These are phyloP conservation scores for Colletes gigas DNA, from an alignment of 1,140 invertebrate genomes.

Conservation along the genomic window DNA sequence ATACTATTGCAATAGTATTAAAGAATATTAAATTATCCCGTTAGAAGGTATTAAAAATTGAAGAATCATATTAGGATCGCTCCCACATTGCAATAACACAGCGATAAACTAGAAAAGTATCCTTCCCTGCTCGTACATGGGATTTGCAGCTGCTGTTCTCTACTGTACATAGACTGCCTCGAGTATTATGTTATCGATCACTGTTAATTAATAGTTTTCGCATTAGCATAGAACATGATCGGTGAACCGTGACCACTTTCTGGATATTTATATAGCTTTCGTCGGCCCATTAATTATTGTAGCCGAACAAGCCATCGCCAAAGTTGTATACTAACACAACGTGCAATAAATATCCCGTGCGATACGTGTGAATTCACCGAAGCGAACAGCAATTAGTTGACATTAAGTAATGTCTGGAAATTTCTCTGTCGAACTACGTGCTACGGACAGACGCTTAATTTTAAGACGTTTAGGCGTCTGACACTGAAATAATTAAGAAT, in stretches of 20 bases:
- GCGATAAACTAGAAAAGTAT: background rate
- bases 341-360: slow-evolving; percentile 37
- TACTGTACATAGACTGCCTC: background rate
- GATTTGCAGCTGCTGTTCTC: background rate
- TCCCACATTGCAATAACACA: background rate
- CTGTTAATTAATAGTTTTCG: slow-evolving; percentile 21
- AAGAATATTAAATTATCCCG: too few species aligned
- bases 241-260: slow-evolving; percentile 42
- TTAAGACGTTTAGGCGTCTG: background rate
- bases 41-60: too few species aligned
- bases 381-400: slow-evolving; percentile 39
- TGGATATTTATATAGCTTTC: slow-evolving; percentile 47
- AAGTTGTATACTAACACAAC: slow-evolving; percentile 28
- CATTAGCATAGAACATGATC: slow-evolving; percentile 19
- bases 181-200: slow-evolving; percentile 26
- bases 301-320: slow-evolving; percentile 18
- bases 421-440: background rate
- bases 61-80: background rate
- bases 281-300: slow-evolving; percentile 42
- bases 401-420: slow-evolving; percentile 36
- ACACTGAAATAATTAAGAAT: slow-evolving; percentile 6
- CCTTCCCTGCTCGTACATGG: background rate
- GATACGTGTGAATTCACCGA: slow-evolving; percentile 31
- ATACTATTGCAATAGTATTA: too few species aligned
- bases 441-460: background rate